Base-by-base conservation (phyloP, 2,797 vertebrate genomes). In the Neostethus bicornis region DNA sequence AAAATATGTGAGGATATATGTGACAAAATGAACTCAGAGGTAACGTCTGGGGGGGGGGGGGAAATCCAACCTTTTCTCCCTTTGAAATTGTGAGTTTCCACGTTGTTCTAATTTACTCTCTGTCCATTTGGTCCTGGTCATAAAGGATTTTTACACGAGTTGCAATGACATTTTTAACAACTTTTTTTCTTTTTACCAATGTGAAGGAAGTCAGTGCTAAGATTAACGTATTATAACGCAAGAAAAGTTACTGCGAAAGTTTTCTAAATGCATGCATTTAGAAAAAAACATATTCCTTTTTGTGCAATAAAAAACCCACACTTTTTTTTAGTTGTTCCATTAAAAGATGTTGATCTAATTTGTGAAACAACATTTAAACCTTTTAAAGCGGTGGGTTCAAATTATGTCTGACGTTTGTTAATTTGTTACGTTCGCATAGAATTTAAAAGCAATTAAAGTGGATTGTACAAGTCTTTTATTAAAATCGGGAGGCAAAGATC, bases 401-500 rank as follows among this genome's bases (percentile, higher is more conserved):
- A 17, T 3, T 8, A 32, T 61, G 4, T 51, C 8, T 34, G 41
- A 14, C 19, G n/a, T 44, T 42, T 43, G 10, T 59, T 19, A 6
- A 16, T 16, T 51, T 35, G 9, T 50, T 19, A 10, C 24, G 32
- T 26, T 24, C 10, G 34, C n/a, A 21, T 57, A 26, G 51, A 50
- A 62, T 66, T 28, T 28, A 51, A 2, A 20, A 50, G 24, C 47
- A 62, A 32, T 25, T 25, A 57, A 51, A 60, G 34, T 24, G 65
- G 45, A 61, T 68, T 61, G 70, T 7, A 25, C 17, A 43, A 51
- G 9, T 31, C 7, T 51, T 16, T 63, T 41, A 54, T 68, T 83
- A 60, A 46, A 64, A 23, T 59, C 25, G 46, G 35, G 21, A 34
- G 37, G 10, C 31, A 58, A 58, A 75, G 65, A 62, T 66, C 64